Evolutionary conservation across 23 tunicate genomes (phyloP), one percentile per base, ranked within the genome.

Genomic region (Trididemnum nubilum): DNA sequence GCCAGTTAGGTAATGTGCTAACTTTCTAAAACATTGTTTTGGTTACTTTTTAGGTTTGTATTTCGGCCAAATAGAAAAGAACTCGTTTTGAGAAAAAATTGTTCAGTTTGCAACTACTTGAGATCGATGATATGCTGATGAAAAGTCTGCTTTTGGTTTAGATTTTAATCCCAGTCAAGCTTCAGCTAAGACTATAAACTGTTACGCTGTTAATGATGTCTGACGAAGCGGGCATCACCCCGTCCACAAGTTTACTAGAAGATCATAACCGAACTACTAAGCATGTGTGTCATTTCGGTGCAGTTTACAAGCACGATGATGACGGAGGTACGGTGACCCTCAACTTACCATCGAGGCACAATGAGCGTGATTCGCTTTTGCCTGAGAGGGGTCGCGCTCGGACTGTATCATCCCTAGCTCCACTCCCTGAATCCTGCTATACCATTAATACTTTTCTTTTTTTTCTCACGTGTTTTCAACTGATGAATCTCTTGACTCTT

Each of bases 381-480:
- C 60, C 60, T 2, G 71, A 65, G 21, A 57, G 82, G 26, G 83
- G 71, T 21, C 59, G 90, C n/a, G 72, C 76, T 18, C 83, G 84
- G 1, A 85, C 90, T 5, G 65, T 89, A 2, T 78, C 95, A 1
- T 78, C 88, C 65, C 71, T 84, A 7, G 95, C 95, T 19, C 95
- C 95, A 34, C 86, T 84, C 49, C 95, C 95, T 21, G 78, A 74
- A 59, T 92, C 93, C 54, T 85, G 87, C 39, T 91, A 85, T 81
- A 91, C 90, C 3, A 88, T 91, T 34, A 91, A 91, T 64, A 75
- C 77, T 31, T 91, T 91, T 78, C 76, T 91, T 1, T 76, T 85
- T 37, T 91, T 91, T 66, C 87, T 91, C 5, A 81, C 90, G 15
- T 81, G 87, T 57, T 91, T 91, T 51, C 97, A 91, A 38, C 83